These are phyloP conservation scores for Lamellibrachia luymesi DNA, from an alignment of 1,140 invertebrate species.

Conservation along the genomic window DNA sequence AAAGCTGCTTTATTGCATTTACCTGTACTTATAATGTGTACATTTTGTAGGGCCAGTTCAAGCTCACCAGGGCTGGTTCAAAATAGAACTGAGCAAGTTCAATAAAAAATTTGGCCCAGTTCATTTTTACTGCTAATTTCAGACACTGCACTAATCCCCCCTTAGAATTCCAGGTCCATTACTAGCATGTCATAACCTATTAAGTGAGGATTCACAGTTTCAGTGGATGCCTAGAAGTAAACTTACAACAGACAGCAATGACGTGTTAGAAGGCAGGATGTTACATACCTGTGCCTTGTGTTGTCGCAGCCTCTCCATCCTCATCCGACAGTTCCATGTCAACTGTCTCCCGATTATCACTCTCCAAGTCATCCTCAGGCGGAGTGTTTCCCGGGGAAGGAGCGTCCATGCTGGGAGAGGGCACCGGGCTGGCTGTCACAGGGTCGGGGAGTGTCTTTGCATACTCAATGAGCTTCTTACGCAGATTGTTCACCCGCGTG, in stretches of 20 bases:
- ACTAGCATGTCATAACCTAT: background rate
- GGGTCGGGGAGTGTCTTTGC: constrained; percentile 61
- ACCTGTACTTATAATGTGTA: too few species aligned
- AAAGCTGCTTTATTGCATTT: too few species aligned
- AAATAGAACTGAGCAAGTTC: too few species aligned
- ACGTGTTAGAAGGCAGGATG: background rate
- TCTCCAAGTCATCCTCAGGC: constrained; percentile 17
- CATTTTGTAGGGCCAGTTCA: too few species aligned
- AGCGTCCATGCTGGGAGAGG: constrained; percentile 62
- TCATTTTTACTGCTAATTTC: too few species aligned
- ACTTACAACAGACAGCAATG: too few species aligned
- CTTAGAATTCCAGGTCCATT: too few species aligned
- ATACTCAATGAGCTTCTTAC: constrained; percentile 80
- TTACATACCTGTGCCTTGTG: background rate
- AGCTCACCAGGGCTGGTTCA: too few species aligned
- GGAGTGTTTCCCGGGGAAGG: constrained; percentile 66
- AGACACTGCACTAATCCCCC: too few species aligned
- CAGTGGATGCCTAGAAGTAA: too few species aligned
- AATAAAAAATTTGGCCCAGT: too few species aligned
- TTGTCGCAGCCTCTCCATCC: constrained; percentile 15
- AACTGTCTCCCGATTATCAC: constrained; percentile 36
- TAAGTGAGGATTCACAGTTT: background rate
- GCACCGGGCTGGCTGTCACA: constrained; percentile 39
- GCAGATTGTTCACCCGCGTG: constrained; percentile 77
- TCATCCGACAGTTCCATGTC: constrained; percentile 44